Conservation (phyloP, 2,888 invertebrate species). For the Orthosia gracilis region DNA sequence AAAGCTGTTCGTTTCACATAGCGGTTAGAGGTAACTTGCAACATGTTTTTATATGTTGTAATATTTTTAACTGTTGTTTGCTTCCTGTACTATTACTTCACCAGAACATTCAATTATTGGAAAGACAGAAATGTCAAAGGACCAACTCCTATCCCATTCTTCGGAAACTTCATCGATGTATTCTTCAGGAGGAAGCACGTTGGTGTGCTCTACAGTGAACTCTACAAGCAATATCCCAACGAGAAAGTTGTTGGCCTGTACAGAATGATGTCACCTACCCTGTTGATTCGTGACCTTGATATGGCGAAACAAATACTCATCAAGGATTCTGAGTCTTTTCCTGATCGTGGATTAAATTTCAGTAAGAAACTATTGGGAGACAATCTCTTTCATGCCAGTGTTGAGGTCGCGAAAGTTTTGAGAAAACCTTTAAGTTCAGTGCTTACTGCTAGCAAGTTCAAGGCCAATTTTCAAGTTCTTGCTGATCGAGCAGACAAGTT, state of each 20-base stretch:
- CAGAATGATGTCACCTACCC: slow-evolving; percentile 73
- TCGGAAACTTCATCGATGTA: slow-evolving; percentile 68
- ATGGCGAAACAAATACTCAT: slow-evolving; percentile 76
- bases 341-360: slow-evolving; percentile 73
- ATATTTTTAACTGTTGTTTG: not conserved
- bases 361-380: slow-evolving; percentile 73
- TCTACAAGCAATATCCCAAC: slow-evolving; percentile 77
- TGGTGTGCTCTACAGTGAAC: slow-evolving; percentile 67
- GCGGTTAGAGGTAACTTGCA: too few relatives aligned
- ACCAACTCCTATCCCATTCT: slow-evolving; percentile 72
- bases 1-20: too few relatives aligned
- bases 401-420: slow-evolving; percentile 71
- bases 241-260: slow-evolving; percentile 78
- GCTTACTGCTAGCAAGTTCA: slow-evolving; percentile 77
- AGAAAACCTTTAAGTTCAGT: slow-evolving; percentile 73
- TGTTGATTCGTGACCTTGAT: slow-evolving; percentile 78
- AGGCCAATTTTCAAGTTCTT: slow-evolving; percentile 69
- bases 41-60: slow-evolving; percentile 7
- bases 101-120: slow-evolving; percentile 61
- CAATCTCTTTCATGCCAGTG: slow-evolving; percentile 77
- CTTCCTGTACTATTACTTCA: slow-evolving; percentile 58
- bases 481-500: slow-evolving; percentile 70
- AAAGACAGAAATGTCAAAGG: slow-evolving; percentile 71
- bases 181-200: slow-evolving; percentile 66
- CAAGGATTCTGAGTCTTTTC: slow-evolving; percentile 77